Base-by-base conservation (phyloP, 2,888 invertebrate species). In the Caenorhabditis zanzibari region DNA sequence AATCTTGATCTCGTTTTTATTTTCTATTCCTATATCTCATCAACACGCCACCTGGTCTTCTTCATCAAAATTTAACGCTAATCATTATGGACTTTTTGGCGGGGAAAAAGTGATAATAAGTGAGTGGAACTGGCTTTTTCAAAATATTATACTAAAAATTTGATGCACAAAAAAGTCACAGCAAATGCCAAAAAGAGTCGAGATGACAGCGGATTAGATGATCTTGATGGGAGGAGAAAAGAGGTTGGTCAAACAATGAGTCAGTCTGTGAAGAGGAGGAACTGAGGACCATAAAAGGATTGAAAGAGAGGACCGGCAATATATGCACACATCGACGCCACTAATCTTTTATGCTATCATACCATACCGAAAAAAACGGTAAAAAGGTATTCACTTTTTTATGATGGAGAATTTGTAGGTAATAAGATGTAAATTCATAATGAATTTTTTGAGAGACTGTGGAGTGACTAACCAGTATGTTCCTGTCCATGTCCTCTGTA, bases 271-370 rank as follows among this genome's bases (percentile, higher is more conserved):
- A 66, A 69, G 58, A 69, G 77, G 69, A 52, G 47, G 58, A 32
- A 64, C 59, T 54, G 66, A 81, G 73, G 80, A 74, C 80, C 80
- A 73, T 68, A 59, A 81, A 73, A 66, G 73, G 61, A 28, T 58
- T 10, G 35, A 63, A 69, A 54, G 41, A 19, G 63, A 26, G 56
- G 41, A 26, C 44, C 77, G 54, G 72, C 64, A 49, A 59, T 72
- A 71, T 73, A 59, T 79, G 79, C 79, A 79, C 56, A 76, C 68
- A 64, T 14, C 12, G 19, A 47, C 47, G 47, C 24, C 64, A 64
- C 63, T 79, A 79, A 79, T 79, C 79, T 63, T 71, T 71, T 79
- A 54, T 71, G 79, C 79, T 79, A 79, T 71, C 77, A 69, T 54
- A 71, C 54, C 69, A 68, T 24, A 52, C 69, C 54, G 54, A 59